Evolutionary conservation across 2,888 invertebrate species (phyloP).

Genomic region (Metalampra italica): DNA sequence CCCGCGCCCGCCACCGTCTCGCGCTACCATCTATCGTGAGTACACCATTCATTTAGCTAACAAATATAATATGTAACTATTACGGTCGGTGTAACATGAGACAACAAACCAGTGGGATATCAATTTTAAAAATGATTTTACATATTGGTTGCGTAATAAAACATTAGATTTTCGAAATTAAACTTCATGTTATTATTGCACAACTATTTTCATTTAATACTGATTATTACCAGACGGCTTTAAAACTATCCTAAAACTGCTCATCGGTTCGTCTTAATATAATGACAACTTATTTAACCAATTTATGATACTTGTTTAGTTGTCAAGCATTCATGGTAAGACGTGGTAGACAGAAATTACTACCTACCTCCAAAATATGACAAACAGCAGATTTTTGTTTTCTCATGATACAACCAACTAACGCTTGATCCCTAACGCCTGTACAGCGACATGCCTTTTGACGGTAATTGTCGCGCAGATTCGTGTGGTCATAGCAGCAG

Average conservation of each 20-base stretch:
- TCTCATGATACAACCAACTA: neutral
- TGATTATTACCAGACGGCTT: no score
- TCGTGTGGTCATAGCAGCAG: slow-evolving; percentile 5
- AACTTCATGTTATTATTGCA: no score
- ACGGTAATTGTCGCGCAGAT: slow-evolving; percentile 13
- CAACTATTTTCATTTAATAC: no score
- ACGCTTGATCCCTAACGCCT: neutral
- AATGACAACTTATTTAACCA: no score
- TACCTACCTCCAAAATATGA: neutral
- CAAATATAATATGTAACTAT: neutral
- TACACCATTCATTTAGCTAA: slow-evolving; percentile 26
- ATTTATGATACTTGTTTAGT: neutral
- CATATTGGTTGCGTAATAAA: no score
- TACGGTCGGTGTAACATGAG: neutral
- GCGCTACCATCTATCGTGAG: slow-evolving; percentile 72
- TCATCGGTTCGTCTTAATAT: no score
- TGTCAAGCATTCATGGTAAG: neutral
- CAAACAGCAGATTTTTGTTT: neutral
- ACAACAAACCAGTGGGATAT: neutral
- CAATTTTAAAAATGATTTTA: neutral
- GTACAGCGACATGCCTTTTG: slow-evolving; percentile 14
- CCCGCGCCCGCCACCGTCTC: slow-evolving; percentile 53
- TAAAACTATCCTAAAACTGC: no score
- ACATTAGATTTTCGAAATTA: no score
- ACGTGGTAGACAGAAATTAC: neutral